phyloP scores from a whole-genome alignment of 2,113 vertebrate species.

The Halichoerus grypus region DNA sequence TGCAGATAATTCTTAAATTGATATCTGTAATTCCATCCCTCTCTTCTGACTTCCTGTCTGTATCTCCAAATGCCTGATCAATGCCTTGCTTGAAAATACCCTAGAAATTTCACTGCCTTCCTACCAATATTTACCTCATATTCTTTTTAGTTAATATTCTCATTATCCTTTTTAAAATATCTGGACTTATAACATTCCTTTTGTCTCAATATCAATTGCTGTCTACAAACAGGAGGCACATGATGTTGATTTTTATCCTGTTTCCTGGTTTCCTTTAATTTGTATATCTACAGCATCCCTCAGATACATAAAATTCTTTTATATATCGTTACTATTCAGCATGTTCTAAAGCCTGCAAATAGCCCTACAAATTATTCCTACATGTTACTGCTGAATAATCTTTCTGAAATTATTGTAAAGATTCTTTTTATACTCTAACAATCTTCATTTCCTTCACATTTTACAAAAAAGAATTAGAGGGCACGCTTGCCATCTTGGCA shows the following conservation, averaged over 20 bases:
- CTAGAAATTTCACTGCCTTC: neutral
- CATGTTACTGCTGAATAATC: neutral
- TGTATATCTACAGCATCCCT: neutral
- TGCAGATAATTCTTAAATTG: neutral
- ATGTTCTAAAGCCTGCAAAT: neutral
- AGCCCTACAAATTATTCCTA: neutral
- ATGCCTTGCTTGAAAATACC: neutral
- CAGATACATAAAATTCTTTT: neutral
- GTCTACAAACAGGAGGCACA: neutral
- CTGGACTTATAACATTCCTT: neutral
- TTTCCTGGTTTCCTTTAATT: neutral
- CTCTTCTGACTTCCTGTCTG: neutral
- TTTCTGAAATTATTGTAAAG: conserved; percentile 22
- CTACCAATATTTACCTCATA: neutral
- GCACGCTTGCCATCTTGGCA: neutral
- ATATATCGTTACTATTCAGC: neutral
- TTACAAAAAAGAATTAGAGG: neutral
- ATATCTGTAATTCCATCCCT: neutral
- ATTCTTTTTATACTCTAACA: neutral
- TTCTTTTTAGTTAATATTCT: neutral
- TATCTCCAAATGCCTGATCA: neutral
- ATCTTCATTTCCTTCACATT: neutral
- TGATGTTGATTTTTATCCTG: neutral
- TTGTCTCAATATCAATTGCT: neutral
- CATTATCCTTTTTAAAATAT: neutral